Conservation (phyloP, 2,888 invertebrate genomes). For the Lamellibrachia columna region DNA sequence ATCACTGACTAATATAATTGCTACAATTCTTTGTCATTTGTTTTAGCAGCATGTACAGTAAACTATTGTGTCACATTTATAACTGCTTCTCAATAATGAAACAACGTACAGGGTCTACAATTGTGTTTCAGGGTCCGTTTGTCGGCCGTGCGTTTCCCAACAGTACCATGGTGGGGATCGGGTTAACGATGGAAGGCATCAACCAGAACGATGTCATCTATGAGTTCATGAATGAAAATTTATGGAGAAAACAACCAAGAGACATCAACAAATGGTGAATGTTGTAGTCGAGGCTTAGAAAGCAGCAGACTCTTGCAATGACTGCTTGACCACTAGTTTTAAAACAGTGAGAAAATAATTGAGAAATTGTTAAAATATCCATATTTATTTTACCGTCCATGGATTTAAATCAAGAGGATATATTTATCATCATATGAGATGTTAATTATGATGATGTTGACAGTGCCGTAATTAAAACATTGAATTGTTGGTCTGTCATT, state of each 20-base stretch:
- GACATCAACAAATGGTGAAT: conserved; percentile 65
- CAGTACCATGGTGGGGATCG: conserved; percentile 87
- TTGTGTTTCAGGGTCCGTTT: conserved; percentile 71
- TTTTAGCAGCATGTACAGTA: background rate
- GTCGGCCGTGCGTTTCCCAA: conserved; percentile 68
- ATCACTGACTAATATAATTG: background rate
- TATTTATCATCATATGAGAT: too few relatives aligned
- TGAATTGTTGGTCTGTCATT: too few relatives aligned
- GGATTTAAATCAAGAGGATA: too few relatives aligned
- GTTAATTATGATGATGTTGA: too few relatives aligned
- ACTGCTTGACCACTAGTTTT: background rate
- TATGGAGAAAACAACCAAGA: conserved; percentile 63
- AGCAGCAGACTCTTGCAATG: background rate
- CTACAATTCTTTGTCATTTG: background rate
- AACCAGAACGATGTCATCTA: conserved; percentile 94
- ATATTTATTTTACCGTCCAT: background rate
- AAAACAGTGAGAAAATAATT: background rate
- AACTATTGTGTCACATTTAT: background rate
- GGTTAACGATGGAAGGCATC: conserved; percentile 93
- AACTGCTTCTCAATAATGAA: background rate
- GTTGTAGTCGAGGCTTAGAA: background rate
- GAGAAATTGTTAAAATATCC: background rate
- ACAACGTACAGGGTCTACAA: background rate
- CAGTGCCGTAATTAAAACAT: too few relatives aligned
- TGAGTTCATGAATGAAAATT: conserved; percentile 87